These are phyloP conservation scores for Meliscaeva auricollis DNA, from an alignment of 2,888 invertebrate genomes.

Conservation along the genomic window DNA sequence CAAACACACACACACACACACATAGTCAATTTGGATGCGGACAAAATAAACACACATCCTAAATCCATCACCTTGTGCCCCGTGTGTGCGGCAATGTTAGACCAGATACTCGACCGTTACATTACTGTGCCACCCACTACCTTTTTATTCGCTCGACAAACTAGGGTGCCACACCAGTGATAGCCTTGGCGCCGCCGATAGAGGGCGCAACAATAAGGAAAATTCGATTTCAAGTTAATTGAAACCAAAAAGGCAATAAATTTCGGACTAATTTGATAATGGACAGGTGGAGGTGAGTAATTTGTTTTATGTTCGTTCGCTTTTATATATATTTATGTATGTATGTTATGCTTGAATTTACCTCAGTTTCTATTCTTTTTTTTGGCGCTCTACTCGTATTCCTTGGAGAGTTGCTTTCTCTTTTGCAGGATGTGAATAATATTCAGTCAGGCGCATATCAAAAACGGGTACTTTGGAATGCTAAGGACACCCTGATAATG, in stretches of 20 bases:
- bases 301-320: conserved; percentile 63
- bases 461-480: background rate
- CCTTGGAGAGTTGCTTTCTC: conserved; percentile 49
- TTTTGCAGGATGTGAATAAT: conserved; percentile 17
- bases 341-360: conserved; percentile 21
- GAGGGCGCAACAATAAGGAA: conserved; percentile 56
- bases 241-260: conserved; percentile 76
- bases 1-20: background rate
- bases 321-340: conserved; percentile 1
- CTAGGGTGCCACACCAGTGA: background rate
- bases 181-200: background rate
- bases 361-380: conserved; percentile 4
- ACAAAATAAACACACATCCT: conserved; percentile 68
- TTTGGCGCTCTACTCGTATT: background rate
- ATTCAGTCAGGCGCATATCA: background rate
- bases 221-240: conserved; percentile 75
- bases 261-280: conserved; percentile 75
- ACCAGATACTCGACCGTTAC: conserved; percentile 28
- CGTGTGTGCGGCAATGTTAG: conserved; percentile 42
- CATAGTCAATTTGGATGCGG: conserved; percentile 19
- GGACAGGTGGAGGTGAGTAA: conserved; percentile 75
- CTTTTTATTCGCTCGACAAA: background rate
- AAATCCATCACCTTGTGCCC: conserved; percentile 67
- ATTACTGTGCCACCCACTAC: background rate
- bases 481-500: background rate